Base-by-base conservation (phyloP, 2,888 invertebrate genomes). In the Norana najaformis region DNA sequence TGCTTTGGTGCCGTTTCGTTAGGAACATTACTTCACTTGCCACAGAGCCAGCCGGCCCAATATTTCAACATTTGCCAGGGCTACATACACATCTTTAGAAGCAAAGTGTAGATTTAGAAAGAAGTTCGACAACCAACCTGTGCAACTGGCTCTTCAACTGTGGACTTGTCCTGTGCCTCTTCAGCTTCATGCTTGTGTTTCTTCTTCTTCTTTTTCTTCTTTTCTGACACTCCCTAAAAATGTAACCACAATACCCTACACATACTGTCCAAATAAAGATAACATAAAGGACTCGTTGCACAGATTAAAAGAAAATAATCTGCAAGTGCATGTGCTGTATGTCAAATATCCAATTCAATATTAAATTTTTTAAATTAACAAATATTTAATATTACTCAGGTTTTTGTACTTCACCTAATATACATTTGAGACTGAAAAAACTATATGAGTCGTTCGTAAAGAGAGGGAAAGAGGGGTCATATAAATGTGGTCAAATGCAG, bases 191-290 rank as follows among this genome's bases (percentile, higher is more conserved):
- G 91, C 90, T 93, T 92, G 91, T 93, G 93, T 91, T 93, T 92
- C 91, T 94, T 93, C 91, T 93, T 92, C 91, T 92, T 94, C 91
- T 94, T 94, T 91, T 94, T 93, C 92, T 94, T 93, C 89, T 93
- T 93, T 89, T 93, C 92, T 14, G 93, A 92, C 16, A 88, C 41
- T 41, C 88, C 89, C 35, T 82, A 37, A 23, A 37, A 37, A 34
- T 18, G 41, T 88, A 20, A 36, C 34, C 30, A 23, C 20, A 41
- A 47, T 11, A 34, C 35, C 20, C 53, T 47, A 23, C 89, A 69
- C 36, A n/a, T 53, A 5, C n/a, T 69, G 53, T 34, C 23, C 69
- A 6, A 35, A 16, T 6, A 13, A 35, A 41, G 11, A n/a, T 69
- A 69, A 69, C 16, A n/a, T 69, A 69, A 69, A 4, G 23, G 47